These are phyloP conservation scores for Rapana venosa DNA, from an alignment of 2,888 invertebrate genomes.

Conservation along the genomic window DNA sequence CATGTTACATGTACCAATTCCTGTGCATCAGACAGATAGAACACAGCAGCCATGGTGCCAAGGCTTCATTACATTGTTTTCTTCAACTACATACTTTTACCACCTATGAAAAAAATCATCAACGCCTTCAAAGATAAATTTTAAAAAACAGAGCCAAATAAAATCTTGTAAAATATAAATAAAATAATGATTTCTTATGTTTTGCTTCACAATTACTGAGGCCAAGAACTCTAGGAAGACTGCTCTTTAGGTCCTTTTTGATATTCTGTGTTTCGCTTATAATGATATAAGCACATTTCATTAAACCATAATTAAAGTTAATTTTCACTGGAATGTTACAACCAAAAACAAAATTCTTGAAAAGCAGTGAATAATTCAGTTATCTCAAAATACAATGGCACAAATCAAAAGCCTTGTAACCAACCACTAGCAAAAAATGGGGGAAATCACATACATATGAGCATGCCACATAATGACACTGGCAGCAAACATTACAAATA, in stretches of 20 bases:
- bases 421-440: not conserved
- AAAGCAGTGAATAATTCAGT: not conserved
- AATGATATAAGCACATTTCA: no score
- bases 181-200: no score
- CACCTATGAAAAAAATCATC: no score
- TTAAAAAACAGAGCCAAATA: not conserved
- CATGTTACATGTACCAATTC: not conserved
- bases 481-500: not conserved
- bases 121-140: not conserved
- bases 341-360: not conserved
- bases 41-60: not conserved
- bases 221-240: no score
- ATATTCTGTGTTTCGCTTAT: no score
- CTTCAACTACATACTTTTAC: no score
- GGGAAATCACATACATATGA: not conserved
- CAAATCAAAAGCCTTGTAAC: constrained; percentile 3
- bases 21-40: constrained; percentile 16
- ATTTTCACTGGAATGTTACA: not conserved
- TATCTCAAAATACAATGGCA: not conserved
- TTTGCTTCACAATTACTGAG: no score
- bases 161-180: no score
- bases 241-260: no score
- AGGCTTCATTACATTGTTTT: not conserved
- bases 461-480: not conserved
- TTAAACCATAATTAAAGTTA: no score